Evolutionary conservation across 2,888 invertebrate genomes (phyloP).

Genomic region (Trichopoda pennipes): DNA sequence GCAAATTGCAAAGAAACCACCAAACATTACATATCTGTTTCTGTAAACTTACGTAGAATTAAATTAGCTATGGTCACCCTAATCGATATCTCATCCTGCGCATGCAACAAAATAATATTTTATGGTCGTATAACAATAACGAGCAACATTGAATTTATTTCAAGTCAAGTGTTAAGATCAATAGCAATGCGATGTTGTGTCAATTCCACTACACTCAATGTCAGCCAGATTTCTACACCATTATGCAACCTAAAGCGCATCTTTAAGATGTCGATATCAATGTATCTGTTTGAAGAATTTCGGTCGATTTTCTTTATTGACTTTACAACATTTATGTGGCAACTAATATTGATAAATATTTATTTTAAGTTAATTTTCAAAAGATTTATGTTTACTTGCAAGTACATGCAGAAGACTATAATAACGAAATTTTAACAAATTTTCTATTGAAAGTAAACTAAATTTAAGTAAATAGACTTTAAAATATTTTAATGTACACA

Average conservation of each 20-base stretch:
- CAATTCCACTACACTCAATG: conserved; percentile 42
- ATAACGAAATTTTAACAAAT: background rate
- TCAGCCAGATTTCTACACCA: conserved; percentile 24
- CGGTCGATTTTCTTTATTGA: conserved; percentile 42
- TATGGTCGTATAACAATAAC: background rate
- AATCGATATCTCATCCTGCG: background rate
- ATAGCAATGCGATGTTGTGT: conserved; percentile 60
- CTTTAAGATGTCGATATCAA: conserved; percentile 14
- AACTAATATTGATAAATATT: conserved; percentile 60
- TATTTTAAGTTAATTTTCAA: conserved; percentile 59
- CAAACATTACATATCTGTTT: background rate
- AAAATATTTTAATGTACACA: conserved; percentile 32
- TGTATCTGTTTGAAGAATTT: background rate
- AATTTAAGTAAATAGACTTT: conserved; percentile 41
- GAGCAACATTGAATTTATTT: conserved; percentile 51
- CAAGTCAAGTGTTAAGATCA: conserved; percentile 64
- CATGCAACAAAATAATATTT: conserved; percentile 35
- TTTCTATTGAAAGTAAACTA: conserved; percentile 28
- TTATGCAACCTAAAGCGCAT: conserved; percentile 13
- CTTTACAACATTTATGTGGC: conserved; percentile 37
- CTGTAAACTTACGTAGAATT: background rate
- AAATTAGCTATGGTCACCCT: conserved; percentile 42
- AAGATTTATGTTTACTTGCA: conserved; percentile 48
- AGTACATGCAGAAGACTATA: conserved; percentile 2
- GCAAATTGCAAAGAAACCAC: too few relatives aligned